phyloP scores from a whole-genome alignment of 2,113 vertebrate genomes.

The Formicarius rufipectus region DNA sequence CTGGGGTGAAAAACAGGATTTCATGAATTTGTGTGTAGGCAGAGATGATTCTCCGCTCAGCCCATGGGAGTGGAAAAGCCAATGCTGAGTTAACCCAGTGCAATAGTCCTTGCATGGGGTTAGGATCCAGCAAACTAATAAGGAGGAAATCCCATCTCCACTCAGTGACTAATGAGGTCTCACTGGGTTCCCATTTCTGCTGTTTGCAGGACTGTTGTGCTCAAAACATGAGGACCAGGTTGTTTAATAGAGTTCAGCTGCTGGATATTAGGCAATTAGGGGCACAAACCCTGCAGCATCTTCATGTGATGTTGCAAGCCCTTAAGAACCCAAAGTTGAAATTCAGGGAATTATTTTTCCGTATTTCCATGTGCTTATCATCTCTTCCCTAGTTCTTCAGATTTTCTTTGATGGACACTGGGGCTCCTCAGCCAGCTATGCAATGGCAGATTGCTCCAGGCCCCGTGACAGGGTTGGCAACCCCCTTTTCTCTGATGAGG shows the following conservation, averaged over 20 bases:
- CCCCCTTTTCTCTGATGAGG: neutral
- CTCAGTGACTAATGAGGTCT: neutral
- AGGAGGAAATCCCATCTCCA: neutral
- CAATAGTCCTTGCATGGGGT: neutral
- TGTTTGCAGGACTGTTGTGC: neutral
- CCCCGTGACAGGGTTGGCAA: neutral
- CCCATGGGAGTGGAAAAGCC: neutral
- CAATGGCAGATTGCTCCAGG: neutral
- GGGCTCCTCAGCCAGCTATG: neutral
- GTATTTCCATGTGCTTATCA: rapidly evolving
- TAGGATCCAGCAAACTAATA: neutral
- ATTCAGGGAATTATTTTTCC: neutral
- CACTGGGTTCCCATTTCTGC: neutral
- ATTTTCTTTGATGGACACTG: neutral
- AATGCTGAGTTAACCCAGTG: neutral
- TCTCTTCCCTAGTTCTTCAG: neutral
- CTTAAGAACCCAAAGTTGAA: neutral
- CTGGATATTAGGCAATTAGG: neutral
- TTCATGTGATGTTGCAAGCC: neutral
- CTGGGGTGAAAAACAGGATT: neutral
- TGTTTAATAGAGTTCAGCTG: neutral
- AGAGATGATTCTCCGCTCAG: neutral
- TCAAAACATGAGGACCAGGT: neutral
- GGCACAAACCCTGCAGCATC: neutral
- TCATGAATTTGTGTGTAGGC: neutral